Evolutionary conservation across 1,140 invertebrate species (phyloP), one percentile per base, ranked within the genome.

Genomic region (Littorina saxatilis): DNA sequence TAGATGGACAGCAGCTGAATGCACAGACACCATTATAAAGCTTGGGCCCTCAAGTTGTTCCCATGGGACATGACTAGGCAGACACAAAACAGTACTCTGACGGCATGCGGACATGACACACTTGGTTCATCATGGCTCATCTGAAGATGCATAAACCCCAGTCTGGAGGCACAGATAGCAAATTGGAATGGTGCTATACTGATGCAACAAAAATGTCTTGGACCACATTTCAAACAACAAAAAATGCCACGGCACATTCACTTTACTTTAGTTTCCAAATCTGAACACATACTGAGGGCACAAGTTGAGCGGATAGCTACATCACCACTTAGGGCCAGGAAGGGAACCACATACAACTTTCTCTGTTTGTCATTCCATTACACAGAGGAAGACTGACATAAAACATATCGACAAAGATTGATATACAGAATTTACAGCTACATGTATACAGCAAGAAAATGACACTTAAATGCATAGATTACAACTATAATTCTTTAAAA

Each of bases 11-110:
- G 58, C 55, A 78, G 58, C 55, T 32, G 52, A 63, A 78, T 78
- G 76, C 76, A 78, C 76, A 78, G 55, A 78, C 76, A 78, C 76
- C 58, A 63, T 63, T 40, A 78, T 35, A 78, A 78, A 78, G 76
- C 76, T 66, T 39, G 76, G 76, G 58, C 32, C 55, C 76, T 78
- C 58, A 63, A 35, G 55, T 78, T 40, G 55, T 63, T 35, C 76
- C 76, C 76, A 63, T 9, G 20, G 58, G 55, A 55, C 76, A 78
- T 63, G 58, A 66, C 76, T 78, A 78, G 39, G 55, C 55, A 66
- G 58, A 78, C 76, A 78, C 76, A 78, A 78, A 63, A 78, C 76
- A 78, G 76, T 63, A 78, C 76, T 61, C 58, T 58, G 32, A 73
- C 9, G 43, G 76, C 76, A 78, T 78, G 76, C 76, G 58, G 76